Conservation (phyloP, 2,888 invertebrate genomes). For the Ptychoptera contaminata region DNA sequence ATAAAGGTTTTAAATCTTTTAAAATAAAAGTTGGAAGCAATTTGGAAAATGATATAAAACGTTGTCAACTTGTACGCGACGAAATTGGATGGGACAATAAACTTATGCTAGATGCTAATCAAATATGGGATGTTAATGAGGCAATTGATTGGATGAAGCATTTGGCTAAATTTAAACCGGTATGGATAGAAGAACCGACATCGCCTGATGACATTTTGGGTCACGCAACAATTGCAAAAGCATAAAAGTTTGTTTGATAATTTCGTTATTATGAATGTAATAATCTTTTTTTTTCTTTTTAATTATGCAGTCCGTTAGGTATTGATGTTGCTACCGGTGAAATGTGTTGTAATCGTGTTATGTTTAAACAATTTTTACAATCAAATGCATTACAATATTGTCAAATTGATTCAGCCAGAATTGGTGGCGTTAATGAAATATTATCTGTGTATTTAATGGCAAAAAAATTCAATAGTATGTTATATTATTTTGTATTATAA, state of each 20-base stretch:
- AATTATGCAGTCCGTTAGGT: conserved; percentile 39
- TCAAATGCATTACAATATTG: conserved; percentile 68
- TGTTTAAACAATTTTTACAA: conserved; percentile 84
- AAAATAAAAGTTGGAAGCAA: conserved; percentile 82
- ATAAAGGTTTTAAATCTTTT: conserved; percentile 63
- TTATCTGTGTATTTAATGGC: conserved; percentile 81
- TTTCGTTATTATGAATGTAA: conserved; percentile 1
- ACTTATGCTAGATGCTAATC: conserved; percentile 80
- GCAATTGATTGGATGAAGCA: conserved; percentile 76
- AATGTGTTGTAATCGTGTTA: conserved; percentile 79
- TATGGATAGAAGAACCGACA: conserved; percentile 91
- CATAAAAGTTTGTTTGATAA: conserved; percentile 26
- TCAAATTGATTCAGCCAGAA: conserved; percentile 78
- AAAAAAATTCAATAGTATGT: conserved; percentile 56
- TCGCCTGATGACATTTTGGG: conserved; percentile 84
- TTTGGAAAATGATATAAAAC: conserved; percentile 55
- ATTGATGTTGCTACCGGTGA: conserved; percentile 86
- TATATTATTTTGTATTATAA: conserved; percentile 1
- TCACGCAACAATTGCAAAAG: conserved; percentile 62
- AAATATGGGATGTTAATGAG: conserved; percentile 73
- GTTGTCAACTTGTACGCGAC: conserved; percentile 57
- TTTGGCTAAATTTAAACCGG: conserved; percentile 52
- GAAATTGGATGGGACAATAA: conserved; percentile 58
- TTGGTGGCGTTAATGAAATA: conserved; percentile 80
- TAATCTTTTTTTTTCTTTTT: not conserved